Evolutionary conservation across 2,113 vertebrate species (phyloP), one percentile per base, ranked within the genome.

Genomic region (Corvus cornix): DNA sequence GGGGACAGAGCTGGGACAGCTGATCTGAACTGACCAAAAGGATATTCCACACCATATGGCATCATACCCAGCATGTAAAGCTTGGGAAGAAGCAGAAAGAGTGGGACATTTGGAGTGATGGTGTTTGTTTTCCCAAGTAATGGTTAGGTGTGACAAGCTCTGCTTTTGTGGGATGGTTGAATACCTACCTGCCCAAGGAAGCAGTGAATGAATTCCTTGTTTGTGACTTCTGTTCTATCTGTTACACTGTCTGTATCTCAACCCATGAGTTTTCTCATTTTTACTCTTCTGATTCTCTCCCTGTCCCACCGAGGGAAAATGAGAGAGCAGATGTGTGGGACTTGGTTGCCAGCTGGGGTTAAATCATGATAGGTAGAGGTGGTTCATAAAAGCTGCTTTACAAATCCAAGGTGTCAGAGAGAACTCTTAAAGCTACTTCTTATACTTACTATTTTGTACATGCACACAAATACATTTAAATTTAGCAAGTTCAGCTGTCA

Each of bases 21-120:
- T 67, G 59, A 67, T 22, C 46, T 51, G 39, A 28, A 7, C n/a
- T 37, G 31, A 21, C 2, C n/a, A 53, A 24, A 74, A 9, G 2
- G 2, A 19, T 33, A 24, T 74, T 53, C 2, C 1, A 43, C 16
- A 37, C 24, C 5, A 2, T 33, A 13, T 14, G 22, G 16, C 2
- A 2, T 80, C 31, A 37, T 37, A n/a, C 7, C 5, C 30, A 37
- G 46, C n/a, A 14, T 17, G 15, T 20, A 60, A 55, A 75, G 0
- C 37, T 76, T 80, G 49, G 27, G 28, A 63, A 76, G 23, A 22
- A 51, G 22, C 22, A 49, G 17, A 20, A 81, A 26, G n/a, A 11
- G 28, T 16, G 17, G 20, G 19, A 21, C 3, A 1, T 69, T 63
- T 33, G 17, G 21, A 56, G 27, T 11, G 41, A 22, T 13, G 39